Conservation (phyloP, 2,888 invertebrate genomes). For the Hermodice carunculata region DNA sequence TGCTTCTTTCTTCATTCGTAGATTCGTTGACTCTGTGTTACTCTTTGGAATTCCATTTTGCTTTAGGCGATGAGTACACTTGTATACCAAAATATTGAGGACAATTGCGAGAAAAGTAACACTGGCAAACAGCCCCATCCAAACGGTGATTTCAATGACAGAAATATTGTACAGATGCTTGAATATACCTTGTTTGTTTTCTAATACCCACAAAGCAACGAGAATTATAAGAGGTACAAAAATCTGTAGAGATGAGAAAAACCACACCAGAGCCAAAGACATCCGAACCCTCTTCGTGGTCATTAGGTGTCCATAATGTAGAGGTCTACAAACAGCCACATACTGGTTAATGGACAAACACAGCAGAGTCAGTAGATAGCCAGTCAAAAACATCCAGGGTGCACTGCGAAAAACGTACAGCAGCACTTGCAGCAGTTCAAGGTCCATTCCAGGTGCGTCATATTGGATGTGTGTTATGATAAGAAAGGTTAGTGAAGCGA, state of each 20-base stretch:
- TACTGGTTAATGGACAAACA: conserved; percentile 36
- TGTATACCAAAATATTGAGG: conserved; percentile 27
- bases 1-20: conserved; percentile 36
- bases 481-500: too few species aligned
- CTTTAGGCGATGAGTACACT: conserved; percentile 29
- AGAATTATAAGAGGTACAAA: conserved; percentile 29
- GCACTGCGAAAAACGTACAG: conserved; percentile 27
- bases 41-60: background rate
- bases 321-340: conserved; percentile 36
- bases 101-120: conserved; percentile 26
- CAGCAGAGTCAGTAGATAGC: conserved; percentile 31
- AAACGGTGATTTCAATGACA: conserved; percentile 34
- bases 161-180: conserved; percentile 19
- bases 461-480: too few species aligned
- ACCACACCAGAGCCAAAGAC: conserved; percentile 25
- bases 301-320: conserved; percentile 22
- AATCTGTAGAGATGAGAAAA: conserved; percentile 33
- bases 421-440: conserved; percentile 19
- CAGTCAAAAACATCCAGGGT: conserved; percentile 41
- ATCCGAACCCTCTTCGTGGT: background rate
- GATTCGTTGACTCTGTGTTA: conserved; percentile 21
- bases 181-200: conserved; percentile 16
- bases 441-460: too few species aligned
- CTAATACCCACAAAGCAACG: conserved; percentile 8
- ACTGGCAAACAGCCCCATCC: conserved; percentile 34